Base-by-base conservation (phyloP, 1,140 invertebrate genomes). In the Cyphomyrmex costatus region DNA sequence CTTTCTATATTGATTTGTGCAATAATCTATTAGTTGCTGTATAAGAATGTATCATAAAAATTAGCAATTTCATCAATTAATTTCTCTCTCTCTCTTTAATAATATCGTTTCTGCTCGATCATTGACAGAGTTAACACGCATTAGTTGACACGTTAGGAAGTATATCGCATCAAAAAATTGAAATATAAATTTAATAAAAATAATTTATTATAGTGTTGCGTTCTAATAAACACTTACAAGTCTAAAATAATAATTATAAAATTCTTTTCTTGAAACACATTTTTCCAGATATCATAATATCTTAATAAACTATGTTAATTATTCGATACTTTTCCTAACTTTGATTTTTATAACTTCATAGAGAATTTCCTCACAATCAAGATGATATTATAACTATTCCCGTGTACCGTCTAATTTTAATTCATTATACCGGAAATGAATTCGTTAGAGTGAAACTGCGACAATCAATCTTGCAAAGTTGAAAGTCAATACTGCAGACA, bases 401-500 rank as follows among this genome's bases (percentile, higher is more conserved):
- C 14, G n/a, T 16, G 0, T 16, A 7, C 1, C 8, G 30, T 66
- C n/a, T 0, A 51, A 16, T 8, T 5, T 53, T 24, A 24, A 79
- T 68, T 68, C 30, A 68, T 79, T 51, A 66, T 10, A 12, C 10
- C 8, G 49, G 2, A 83, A 73, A 83, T 73, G 7, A 78, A 78
- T 49, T 80, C 0, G 10, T 80, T n/a, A 10, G 12, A 68, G 16
- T 19, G 8, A n/a, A 82, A 73, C 4, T 30, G 66, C 19, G 19
- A 82, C 36, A 73, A 73, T 71, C 36, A 73, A 73, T 46, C 51
- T 71, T 21, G 10, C 21, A 10, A n/a, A 60, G 68, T 60, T 42
- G 42, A 83, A 74, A 73, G 53, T 83, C 79, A 60, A 30, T 46
- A 79, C 27, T 7, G 53, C 56, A 46, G 53, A 83, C 84, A 82